Conservation (phyloP, 2,888 invertebrate genomes). For the Argyresthia goedartella region DNA sequence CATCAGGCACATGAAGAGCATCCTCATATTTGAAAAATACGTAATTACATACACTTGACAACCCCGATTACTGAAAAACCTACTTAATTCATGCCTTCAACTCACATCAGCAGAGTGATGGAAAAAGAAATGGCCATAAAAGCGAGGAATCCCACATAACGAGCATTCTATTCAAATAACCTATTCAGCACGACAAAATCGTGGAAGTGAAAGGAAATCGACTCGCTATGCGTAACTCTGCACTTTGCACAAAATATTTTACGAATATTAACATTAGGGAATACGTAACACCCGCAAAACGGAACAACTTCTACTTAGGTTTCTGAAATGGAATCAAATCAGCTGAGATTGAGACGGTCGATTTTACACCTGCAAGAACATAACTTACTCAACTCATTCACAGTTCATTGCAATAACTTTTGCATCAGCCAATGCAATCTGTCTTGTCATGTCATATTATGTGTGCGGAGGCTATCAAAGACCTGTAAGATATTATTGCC, state of each 20-base stretch:
- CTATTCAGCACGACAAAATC: slow-evolving; percentile 31
- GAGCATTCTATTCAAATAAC: slow-evolving; percentile 8
- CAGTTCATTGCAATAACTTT: background rate
- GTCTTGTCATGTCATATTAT: background rate
- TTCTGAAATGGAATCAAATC: too few species aligned
- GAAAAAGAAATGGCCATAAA: too few species aligned
- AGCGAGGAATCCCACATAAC: background rate
- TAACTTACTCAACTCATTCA: background rate
- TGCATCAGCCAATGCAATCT: background rate
- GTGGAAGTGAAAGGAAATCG: slow-evolving; percentile 48
- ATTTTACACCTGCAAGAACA: slow-evolving; percentile 4
- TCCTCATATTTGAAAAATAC: too few species aligned
- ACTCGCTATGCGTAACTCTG: slow-evolving; percentile 25
- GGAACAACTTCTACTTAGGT: slow-evolving; percentile 13
- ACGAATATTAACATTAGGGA: slow-evolving; percentile 12
- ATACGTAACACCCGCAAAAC: slow-evolving; percentile 17
- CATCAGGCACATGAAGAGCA: too few species aligned
- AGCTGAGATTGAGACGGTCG: too few species aligned
- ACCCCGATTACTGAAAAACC: too few species aligned
- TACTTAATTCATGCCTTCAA: too few species aligned
- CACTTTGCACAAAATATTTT: slow-evolving; percentile 33
- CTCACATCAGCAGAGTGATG: too few species aligned
- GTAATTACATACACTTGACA: too few species aligned
- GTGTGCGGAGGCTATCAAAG: background rate
- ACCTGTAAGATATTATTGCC: background rate